Evolutionary conservation across 1,140 invertebrate genomes (phyloP), one percentile per base, ranked within the genome.

Genomic region (Samia ricini): DNA sequence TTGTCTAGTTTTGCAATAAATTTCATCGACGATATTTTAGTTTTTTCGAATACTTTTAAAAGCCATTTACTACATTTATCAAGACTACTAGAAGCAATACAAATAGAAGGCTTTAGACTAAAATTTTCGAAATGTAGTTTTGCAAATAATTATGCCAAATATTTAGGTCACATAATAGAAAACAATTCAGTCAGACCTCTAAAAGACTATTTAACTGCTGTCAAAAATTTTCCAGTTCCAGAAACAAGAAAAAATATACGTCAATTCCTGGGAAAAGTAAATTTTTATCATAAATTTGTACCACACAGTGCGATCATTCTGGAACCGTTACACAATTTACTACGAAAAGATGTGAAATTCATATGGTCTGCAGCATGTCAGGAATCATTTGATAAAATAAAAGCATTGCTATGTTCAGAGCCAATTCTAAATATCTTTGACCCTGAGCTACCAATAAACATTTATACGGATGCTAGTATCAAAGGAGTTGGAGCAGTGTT

Each of bases 91-190:
- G 62, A 68, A 2, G 61, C 62, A 49, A 61, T 64, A 29, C 42
- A 50, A 49, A 71, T 10, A 52, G 75, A 83, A 68, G 77, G 75
- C 15, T 79, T 85, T 55, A 72, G 67, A 71, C 52, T 85, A 54
- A 81, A 81, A 66, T 76, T 82, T 50, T 63, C 69, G 21, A 79
- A 84, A 76, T 82, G 74, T 24, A 69, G 7, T 48, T 83, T 85
- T 72, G 81, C 74, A 63, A n/a, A 50, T 42, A 48, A 74, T 52
- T 69, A 61, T 36, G 77, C 64, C 1, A 80, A 81, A 63, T 85
- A 82, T 63, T 65, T 85, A 8, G 75, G 76, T 20, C 78, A 85
- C 50, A 76, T 74, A 56, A 77, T 83, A 55, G 52, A 73, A 61
- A 77, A 83, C 26, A 82, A 85, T 58, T 63, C 71, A 29, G 61